Evolutionary conservation across 2,888 invertebrate genomes (phyloP).

Genomic region (Adineta ricciae): DNA sequence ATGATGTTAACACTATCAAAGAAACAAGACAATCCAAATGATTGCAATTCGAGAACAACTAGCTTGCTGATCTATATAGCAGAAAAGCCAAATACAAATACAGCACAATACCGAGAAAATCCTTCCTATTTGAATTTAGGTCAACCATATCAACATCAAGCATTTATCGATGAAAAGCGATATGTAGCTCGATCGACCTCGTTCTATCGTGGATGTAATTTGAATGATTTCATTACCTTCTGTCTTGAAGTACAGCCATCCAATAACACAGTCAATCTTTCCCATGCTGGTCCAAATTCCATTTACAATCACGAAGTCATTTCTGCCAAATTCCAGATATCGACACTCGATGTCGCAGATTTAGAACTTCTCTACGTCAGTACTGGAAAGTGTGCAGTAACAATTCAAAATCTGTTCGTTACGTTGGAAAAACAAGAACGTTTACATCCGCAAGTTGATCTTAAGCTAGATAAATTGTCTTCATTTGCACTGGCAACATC

Average conservation of each 20-base stretch:
- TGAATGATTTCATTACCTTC: not conserved
- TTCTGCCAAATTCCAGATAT: not conserved
- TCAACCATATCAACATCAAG: not conserved
- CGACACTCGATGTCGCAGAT: not conserved
- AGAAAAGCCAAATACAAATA: not conserved
- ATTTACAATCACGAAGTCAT: not conserved
- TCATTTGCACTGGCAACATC: not conserved
- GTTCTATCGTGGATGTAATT: constrained; percentile 1
- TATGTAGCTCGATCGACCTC: not conserved
- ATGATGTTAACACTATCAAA: not conserved
- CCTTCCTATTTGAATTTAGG: not conserved
- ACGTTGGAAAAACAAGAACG: not conserved
- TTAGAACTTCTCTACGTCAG: not conserved
- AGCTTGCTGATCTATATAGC: not conserved
- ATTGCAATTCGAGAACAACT: not conserved
- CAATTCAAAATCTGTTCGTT: not conserved
- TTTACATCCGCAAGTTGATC: not conserved
- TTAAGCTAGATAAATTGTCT: not conserved
- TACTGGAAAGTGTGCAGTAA: not conserved
- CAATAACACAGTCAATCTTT: not conserved
- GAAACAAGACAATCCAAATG: not conserved
- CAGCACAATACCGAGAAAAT: not conserved
- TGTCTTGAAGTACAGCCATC: not conserved
- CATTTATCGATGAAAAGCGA: not conserved
- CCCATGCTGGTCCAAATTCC: not conserved